These are phyloP conservation scores for Remorina albescens DNA, from an alignment of 2,797 vertebrate genomes.

Conservation along the genomic window DNA sequence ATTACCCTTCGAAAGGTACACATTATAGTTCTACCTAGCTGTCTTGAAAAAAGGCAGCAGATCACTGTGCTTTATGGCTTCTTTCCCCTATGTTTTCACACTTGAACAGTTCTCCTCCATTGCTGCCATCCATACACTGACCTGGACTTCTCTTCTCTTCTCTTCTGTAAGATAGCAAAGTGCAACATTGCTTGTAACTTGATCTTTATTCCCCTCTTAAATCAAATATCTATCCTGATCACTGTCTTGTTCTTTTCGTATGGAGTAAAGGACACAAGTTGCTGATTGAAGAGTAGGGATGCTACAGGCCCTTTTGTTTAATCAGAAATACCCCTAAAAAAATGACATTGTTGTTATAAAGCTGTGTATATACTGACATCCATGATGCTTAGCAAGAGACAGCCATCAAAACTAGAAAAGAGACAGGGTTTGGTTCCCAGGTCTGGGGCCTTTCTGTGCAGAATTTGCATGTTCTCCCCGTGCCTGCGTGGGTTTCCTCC, in stretches of 20 bases:
- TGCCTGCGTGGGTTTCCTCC: too few species aligned
- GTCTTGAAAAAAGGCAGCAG: constrained; percentile 54
- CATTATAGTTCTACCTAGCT: constrained; percentile 56
- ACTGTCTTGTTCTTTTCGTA: constrained; percentile 8
- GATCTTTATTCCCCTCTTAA: neutral
- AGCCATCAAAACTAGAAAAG: constrained; percentile 18
- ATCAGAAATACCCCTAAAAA: constrained; percentile 1
- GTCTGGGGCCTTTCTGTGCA: too few species aligned
- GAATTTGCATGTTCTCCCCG: too few species aligned
- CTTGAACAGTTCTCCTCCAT: neutral
- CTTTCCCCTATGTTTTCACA: constrained; percentile 40
- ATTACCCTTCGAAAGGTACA: constrained; percentile 59
- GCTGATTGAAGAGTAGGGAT: neutral
- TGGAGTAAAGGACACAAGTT: neutral
- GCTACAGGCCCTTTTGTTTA: too few species aligned
- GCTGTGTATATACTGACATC: neutral
- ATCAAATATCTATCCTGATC: neutral
- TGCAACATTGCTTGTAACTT: constrained; percentile 23
- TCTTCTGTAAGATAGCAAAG: constrained; percentile 27
- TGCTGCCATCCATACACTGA: neutral
- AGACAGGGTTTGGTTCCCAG: too few species aligned
- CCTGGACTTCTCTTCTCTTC: neutral
- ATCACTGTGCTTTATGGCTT: constrained; percentile 54
- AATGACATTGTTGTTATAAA: neutral
- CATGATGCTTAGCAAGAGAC: neutral